phyloP scores from a whole-genome alignment of 2,113 vertebrate genomes.

The Zootoca vivipara region DNA sequence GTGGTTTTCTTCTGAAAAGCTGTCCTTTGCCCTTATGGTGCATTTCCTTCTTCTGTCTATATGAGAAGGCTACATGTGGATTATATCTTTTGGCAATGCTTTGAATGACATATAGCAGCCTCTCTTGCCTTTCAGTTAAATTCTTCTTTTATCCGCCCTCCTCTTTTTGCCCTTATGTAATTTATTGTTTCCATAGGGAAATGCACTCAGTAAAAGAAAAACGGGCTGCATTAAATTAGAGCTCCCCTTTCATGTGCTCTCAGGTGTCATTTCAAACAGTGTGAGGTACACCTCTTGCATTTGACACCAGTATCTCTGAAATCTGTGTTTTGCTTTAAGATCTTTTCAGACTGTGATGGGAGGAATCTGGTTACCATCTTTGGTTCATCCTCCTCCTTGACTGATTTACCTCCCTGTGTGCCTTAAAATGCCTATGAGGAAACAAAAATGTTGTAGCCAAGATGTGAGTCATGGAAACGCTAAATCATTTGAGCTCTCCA shows the following conservation, averaged over 20 bases:
- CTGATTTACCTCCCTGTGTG: conserved; percentile 63
- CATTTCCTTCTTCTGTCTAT: not conserved
- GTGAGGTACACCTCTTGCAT: not conserved
- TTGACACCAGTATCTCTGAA: conserved; percentile 22
- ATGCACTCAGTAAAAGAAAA: conserved; percentile 15
- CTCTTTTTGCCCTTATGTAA: conserved; percentile 41
- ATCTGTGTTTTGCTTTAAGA: conserved; percentile 31
- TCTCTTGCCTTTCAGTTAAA: conserved; percentile 53
- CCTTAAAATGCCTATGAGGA: conserved; percentile 53
- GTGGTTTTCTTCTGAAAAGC: accelerated
- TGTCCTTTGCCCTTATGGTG: not conserved
- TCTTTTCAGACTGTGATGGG: conserved; percentile 39
- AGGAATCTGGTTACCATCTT: conserved; percentile 54
- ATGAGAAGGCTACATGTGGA: not conserved
- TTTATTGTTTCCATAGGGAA: conserved; percentile 42
- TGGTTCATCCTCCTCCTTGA: conserved; percentile 57
- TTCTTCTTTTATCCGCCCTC: conserved; percentile 40
- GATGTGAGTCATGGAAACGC: conserved; percentile 55
- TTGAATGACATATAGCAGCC: conserved; percentile 37
- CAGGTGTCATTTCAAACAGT: conserved; percentile 27
- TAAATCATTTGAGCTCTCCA: conserved; percentile 13
- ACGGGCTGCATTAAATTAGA: conserved; percentile 23
- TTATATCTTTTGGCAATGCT: conserved; percentile 14
- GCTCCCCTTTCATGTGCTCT: conserved; percentile 15
- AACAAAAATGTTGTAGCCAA: conserved; percentile 49